Evolutionary conservation across 2,797 vertebrate species (phyloP).

Genomic region (Typhlichthys eigenmanni): DNA sequence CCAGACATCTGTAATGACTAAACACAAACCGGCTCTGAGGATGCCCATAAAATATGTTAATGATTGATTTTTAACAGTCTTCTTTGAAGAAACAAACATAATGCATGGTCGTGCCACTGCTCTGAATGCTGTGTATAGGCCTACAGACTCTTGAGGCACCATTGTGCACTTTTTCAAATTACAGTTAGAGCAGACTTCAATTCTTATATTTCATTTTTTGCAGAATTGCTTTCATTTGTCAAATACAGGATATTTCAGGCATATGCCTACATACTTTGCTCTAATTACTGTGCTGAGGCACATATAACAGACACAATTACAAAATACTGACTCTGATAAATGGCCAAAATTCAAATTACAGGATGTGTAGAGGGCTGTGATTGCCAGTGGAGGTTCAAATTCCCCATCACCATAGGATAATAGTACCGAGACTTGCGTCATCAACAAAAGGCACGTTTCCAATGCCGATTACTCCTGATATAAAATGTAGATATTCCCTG

Average conservation of each 20-base stretch:
- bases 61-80: conserved; percentile 64
- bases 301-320: too few relatives aligned
- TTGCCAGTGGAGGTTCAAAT: too few relatives aligned
- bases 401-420: too few relatives aligned
- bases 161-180: not conserved
- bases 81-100: conserved; percentile 46
- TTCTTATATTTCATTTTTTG: too few relatives aligned
- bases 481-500: not conserved
- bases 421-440: not conserved
- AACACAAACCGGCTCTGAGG: conserved; percentile 45
- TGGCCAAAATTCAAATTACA: too few relatives aligned
- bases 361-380: too few relatives aligned
- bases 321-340: too few relatives aligned
- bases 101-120: conserved; percentile 33
- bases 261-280: too few relatives aligned
- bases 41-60: conserved; percentile 66
- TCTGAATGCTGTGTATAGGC: conserved; percentile 14
- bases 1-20: conserved; percentile 59
- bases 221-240: too few relatives aligned
- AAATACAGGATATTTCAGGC: too few relatives aligned
- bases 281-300: too few relatives aligned
- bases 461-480: not conserved
- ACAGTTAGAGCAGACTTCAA: too few relatives aligned
- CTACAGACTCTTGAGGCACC: not conserved
- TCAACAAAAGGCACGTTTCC: not conserved